Evolutionary conservation across 2,113 vertebrate species (phyloP).

Genomic region (Dicrurus megarhynchus): DNA sequence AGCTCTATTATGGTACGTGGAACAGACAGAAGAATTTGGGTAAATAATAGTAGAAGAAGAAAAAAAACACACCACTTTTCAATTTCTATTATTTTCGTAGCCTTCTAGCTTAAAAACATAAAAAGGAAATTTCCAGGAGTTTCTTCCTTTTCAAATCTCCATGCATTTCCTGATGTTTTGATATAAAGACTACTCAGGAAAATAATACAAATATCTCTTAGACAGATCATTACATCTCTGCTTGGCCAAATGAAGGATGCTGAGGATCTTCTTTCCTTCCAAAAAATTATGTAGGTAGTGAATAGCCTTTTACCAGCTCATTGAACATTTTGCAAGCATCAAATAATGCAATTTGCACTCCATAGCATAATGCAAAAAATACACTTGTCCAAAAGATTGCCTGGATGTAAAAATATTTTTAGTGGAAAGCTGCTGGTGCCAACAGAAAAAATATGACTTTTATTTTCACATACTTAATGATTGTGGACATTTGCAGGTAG

Average conservation of each 20-base stretch:
- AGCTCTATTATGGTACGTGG: background rate
- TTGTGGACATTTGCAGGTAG: background rate
- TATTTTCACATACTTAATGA: background rate
- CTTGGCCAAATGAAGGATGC: background rate
- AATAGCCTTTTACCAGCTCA: background rate
- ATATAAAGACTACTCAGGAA: background rate
- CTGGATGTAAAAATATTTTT: background rate
- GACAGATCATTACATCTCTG: background rate
- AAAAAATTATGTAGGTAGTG: background rate
- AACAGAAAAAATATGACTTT: background rate
- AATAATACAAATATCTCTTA: background rate
- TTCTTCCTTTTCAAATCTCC: background rate
- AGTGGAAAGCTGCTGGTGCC: background rate
- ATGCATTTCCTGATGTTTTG: background rate
- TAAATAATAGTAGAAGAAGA: background rate
- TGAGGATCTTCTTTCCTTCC: background rate
- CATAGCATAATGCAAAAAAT: background rate
- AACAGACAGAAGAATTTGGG: background rate
- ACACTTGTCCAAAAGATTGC: background rate
- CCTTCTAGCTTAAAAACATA: background rate
- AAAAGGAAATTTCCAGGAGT: background rate
- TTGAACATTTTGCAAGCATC: background rate
- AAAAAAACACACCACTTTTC: rapidly evolving
- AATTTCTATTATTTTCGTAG: background rate
- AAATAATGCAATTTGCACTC: background rate